These are phyloP conservation scores for Acanthococcus lagerstroemiae DNA, from an alignment of 2,888 invertebrate genomes.

Conservation along the genomic window DNA sequence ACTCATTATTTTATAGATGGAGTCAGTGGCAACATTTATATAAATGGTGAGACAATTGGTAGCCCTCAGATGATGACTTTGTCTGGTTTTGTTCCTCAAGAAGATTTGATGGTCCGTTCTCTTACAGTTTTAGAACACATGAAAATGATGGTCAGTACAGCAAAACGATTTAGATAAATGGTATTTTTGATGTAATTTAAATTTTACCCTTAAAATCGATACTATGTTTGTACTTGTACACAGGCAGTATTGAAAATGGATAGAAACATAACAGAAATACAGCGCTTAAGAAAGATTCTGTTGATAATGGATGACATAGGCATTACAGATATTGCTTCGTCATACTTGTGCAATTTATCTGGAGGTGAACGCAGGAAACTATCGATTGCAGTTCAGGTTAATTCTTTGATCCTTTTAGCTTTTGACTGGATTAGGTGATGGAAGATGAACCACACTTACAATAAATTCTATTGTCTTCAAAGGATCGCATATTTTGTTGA, in stretches of 20 bases:
- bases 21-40: constrained; percentile 52
- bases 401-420: no score
- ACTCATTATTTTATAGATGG: neutral
- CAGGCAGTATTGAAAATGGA: constrained; percentile 67
- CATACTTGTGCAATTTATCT: constrained; percentile 66
- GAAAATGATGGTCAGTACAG: constrained; percentile 62
- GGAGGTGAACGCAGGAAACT: constrained; percentile 83
- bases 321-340: constrained; percentile 58
- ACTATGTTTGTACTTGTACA: neutral
- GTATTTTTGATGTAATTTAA: neutral
- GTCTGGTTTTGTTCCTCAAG: constrained; percentile 77
- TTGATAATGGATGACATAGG: constrained; percentile 58
- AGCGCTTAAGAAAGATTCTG: constrained; percentile 43
- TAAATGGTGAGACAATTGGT: constrained; percentile 56
- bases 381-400: constrained; percentile 53
- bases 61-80: constrained; percentile 58
- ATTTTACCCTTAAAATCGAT: neutral
- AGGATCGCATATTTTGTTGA: no score
- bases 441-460: neutral
- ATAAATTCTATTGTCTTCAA: no score
- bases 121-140: constrained; percentile 73
- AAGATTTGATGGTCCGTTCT: constrained; percentile 67
- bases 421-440: neutral
- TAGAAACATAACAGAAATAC: constrained; percentile 42
- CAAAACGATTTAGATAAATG: neutral